Evolutionary conservation across 2,888 invertebrate species (phyloP).

Genomic region (Cephus runcator): DNA sequence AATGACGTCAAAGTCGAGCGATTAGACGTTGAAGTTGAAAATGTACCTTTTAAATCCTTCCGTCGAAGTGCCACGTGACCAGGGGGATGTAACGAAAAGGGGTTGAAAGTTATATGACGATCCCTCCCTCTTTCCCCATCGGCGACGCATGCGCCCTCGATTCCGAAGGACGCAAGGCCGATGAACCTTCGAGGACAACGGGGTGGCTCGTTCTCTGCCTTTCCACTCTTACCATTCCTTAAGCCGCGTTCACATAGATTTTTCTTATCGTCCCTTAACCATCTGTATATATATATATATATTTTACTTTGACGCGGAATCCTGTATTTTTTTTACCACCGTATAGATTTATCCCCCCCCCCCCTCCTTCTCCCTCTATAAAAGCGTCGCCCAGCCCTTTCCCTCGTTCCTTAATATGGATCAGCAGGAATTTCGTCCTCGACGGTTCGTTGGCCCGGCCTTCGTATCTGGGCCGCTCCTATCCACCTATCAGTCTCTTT

Average conservation of each 20-base stretch:
- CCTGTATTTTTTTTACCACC: too few species aligned
- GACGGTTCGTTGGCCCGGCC: slow-evolving; percentile 52
- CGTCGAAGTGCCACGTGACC: too few species aligned
- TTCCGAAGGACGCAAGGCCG: slow-evolving; percentile 57
- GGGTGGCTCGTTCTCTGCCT: not conserved
- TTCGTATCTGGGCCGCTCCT: slow-evolving; percentile 54
- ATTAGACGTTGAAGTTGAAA: too few species aligned
- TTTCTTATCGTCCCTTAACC: too few species aligned
- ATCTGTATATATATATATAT: too few species aligned
- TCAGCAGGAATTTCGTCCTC: slow-evolving; percentile 26
- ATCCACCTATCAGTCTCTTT: slow-evolving; percentile 52
- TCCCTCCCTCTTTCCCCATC: slow-evolving; percentile 37
- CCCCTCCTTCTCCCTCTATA: fast-evolving
- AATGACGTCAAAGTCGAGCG: too few species aligned
- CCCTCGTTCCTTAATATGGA: not conserved
- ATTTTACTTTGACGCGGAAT: too few species aligned
- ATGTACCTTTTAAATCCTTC: too few species aligned
- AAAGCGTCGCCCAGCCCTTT: not conserved
- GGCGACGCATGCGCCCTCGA: slow-evolving; percentile 40
- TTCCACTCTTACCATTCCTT: not conserved
- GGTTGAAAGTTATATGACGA: too few species aligned
- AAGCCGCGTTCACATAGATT: not conserved
- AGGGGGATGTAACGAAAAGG: too few species aligned
- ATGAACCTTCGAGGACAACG: slow-evolving; percentile 54
- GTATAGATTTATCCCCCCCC: too few species aligned